phyloP scores from a whole-genome alignment of 2,888 invertebrate genomes.

The Drosophila meridionalis region DNA sequence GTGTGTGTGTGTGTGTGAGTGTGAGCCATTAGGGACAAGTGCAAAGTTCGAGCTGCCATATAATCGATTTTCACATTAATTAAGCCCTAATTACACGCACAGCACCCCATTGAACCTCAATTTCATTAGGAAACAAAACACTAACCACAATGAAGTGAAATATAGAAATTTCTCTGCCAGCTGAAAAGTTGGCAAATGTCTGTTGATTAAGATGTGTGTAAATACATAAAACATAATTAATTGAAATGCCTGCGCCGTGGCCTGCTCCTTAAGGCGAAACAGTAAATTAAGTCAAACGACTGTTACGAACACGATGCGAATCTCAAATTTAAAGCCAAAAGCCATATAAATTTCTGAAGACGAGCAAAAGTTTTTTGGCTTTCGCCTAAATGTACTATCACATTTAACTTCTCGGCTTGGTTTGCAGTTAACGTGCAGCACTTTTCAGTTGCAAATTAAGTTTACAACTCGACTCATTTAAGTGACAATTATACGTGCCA shows the following conservation, averaged over 20 bases:
- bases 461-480: slow-evolving; percentile 50
- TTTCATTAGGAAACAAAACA: slow-evolving; percentile 35
- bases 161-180: slow-evolving; percentile 40
- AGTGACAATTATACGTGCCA: slow-evolving; percentile 60
- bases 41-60: slow-evolving; percentile 51
- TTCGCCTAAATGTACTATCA: slow-evolving; percentile 21
- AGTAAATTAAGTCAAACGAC: slow-evolving; percentile 28
- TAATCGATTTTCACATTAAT: slow-evolving; percentile 75
- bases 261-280: slow-evolving; percentile 7
- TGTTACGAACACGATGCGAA: neutral
- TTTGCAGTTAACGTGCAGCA: slow-evolving; percentile 9
- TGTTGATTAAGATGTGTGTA: slow-evolving; percentile 9
- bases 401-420: slow-evolving; percentile 29
- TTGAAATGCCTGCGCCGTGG: slow-evolving; percentile 20
- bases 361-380: slow-evolving; percentile 13
- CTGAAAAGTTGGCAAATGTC: slow-evolving; percentile 24
- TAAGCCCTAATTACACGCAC: slow-evolving; percentile 67
- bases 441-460: slow-evolving; percentile 43
- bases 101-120: slow-evolving; percentile 29
- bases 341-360: slow-evolving; percentile 18
- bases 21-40: slow-evolving; percentile 27
- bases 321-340: slow-evolving; percentile 15
- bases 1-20: slow-evolving; percentile 18
- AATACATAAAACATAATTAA: slow-evolving; percentile 39
- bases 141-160: slow-evolving; percentile 50